Evolutionary conservation across 2,888 invertebrate species (phyloP).

Genomic region (Amphipyra tragopoginis): DNA sequence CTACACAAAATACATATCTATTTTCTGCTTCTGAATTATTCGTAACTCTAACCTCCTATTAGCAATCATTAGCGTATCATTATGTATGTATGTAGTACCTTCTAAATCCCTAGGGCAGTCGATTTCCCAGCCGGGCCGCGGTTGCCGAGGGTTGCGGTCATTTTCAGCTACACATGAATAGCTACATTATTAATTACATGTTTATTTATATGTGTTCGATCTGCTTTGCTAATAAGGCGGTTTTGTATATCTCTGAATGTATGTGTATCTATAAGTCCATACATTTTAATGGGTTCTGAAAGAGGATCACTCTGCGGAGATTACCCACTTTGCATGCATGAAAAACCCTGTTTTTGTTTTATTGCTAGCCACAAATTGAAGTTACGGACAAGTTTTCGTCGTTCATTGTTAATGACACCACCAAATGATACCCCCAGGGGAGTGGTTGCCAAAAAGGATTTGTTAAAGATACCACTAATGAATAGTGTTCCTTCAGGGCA

Average conservation of each 20-base stretch:
- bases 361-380: no score
- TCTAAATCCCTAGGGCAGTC: constrained; percentile 8
- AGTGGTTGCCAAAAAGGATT: no score
- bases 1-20: neutral
- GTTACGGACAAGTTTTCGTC: no score
- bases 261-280: no score
- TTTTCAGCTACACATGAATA: constrained; percentile 4
- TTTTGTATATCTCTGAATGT: neutral
- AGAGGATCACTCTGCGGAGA: no score
- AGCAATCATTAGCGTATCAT: constrained; percentile 6
- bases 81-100: neutral
- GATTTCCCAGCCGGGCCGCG: constrained; percentile 9
- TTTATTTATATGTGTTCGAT: constrained; percentile 23
- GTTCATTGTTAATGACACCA: no score
- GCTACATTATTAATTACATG: constrained; percentile 21
- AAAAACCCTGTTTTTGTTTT: no score
- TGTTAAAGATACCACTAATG: no score
- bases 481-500: no score
- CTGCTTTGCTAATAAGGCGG: constrained; percentile 23
- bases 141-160: constrained; percentile 22
- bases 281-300: no score
- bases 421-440: no score
- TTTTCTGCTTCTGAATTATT: constrained; percentile 18
- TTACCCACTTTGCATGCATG: no score
- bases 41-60: neutral